Evolutionary conservation across 2,113 vertebrate species (phyloP).

Genomic region (Rhinichthys klamathensis): DNA sequence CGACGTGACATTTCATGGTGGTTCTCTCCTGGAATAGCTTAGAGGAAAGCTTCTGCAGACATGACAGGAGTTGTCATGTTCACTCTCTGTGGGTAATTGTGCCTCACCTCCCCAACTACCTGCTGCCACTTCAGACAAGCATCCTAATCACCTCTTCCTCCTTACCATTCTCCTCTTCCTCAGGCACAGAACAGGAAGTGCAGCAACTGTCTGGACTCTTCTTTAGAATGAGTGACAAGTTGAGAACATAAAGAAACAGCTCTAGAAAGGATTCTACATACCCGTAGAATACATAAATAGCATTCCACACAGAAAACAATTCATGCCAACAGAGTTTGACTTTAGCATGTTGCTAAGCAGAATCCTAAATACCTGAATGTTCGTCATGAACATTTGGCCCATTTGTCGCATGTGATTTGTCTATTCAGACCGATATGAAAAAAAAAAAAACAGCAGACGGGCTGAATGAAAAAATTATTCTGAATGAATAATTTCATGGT

Average conservation of each 20-base stretch:
- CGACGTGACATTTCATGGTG: conserved; percentile 40
- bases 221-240: background rate
- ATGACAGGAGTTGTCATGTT: conserved; percentile 51
- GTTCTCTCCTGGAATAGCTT: conserved; percentile 37
- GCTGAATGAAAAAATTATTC: background rate
- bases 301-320: background rate
- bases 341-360: background rate
- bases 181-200: background rate
- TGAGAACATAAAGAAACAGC: background rate
- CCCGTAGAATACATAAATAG: too few relatives aligned
- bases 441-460: background rate
- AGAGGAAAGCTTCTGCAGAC: background rate
- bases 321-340: background rate
- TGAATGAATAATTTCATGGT: background rate
- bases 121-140: conserved; percentile 33
- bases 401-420: background rate
- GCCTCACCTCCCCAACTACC: conserved; percentile 28
- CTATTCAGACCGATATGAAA: background rate
- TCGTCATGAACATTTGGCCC: background rate
- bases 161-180: background rate
- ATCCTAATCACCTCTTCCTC: conserved; percentile 42
- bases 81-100: conserved; percentile 40
- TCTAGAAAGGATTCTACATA: background rate
- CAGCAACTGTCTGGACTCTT: background rate
- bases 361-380: background rate